Conservation (phyloP, 2,113 vertebrate species). For the Myotis lucifugus region DNA sequence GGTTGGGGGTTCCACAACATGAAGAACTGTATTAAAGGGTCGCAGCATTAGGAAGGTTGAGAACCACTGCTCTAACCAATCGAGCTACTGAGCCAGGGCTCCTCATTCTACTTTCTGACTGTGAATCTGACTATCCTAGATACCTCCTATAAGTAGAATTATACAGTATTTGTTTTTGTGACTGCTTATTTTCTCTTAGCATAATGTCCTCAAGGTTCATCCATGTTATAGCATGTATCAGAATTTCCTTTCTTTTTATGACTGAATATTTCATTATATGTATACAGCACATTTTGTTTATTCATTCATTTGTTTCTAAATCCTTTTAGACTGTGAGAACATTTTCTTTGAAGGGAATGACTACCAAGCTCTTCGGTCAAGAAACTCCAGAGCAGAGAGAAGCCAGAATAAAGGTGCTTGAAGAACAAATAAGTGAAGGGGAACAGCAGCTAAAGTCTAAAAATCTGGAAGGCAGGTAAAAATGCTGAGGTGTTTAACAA, state of each 20-base stretch:
- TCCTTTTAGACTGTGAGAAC: conserved; percentile 91
- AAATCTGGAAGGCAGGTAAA: conserved; percentile 93
- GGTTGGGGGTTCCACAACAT: too few relatives aligned
- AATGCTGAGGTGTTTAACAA: not conserved
- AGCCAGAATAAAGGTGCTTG: conserved; percentile 91
- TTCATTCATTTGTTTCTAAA: conserved; percentile 31
- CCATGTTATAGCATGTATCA: not conserved
- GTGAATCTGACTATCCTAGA: not conserved
- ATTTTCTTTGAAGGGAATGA: conserved; percentile 97
- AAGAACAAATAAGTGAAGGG: conserved; percentile 94
- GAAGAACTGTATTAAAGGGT: too few relatives aligned
- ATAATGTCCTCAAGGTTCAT: not conserved
- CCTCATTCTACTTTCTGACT: not conserved
- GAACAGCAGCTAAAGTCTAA: conserved; percentile 92
- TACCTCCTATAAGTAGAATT: not conserved
- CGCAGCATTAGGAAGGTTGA: too few relatives aligned
- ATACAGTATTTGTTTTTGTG: not conserved
- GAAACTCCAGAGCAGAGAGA: conserved; percentile 96
- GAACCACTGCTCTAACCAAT: too few relatives aligned
- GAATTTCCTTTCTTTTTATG: not conserved
- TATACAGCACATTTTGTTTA: not conserved
- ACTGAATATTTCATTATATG: not conserved
- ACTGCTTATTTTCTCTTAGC: not conserved
- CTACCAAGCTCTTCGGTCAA: conserved; percentile 96
- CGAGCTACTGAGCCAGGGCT: too few relatives aligned